Evolutionary conservation across 1,140 invertebrate species (phyloP).

Genomic region (Glossosoma conforme): DNA sequence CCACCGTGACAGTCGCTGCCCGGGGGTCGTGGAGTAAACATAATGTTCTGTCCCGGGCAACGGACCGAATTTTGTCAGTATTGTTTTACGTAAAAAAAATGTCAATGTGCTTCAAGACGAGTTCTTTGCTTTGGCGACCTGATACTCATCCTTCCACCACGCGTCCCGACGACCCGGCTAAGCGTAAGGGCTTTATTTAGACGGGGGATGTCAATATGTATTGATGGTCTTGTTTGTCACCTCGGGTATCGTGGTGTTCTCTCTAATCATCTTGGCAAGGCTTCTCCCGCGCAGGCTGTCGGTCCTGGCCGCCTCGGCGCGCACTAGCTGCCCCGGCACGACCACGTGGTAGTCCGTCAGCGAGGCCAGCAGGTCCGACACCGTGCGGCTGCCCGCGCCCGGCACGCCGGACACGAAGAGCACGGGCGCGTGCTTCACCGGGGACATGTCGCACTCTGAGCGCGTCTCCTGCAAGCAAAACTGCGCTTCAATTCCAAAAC

Average conservation of each 20-base stretch:
- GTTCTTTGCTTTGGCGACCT: too few relatives aligned
- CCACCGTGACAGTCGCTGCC: too few relatives aligned
- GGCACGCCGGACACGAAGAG: conserved; percentile 50
- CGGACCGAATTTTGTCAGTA: too few relatives aligned
- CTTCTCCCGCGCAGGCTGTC: conserved; percentile 7
- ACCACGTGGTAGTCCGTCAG: conserved; percentile 43
- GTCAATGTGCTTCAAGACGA: too few relatives aligned
- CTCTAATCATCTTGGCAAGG: conserved; percentile 7
- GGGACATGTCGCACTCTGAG: conserved; percentile 26
- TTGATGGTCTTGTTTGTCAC: neutral
- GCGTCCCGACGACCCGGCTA: too few relatives aligned
- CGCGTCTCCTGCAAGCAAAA: conserved; percentile 10
- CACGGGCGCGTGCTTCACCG: conserved; percentile 44
- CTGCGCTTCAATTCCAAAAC: too few relatives aligned
- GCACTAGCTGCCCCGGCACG: conserved; percentile 27
- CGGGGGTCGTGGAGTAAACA: too few relatives aligned
- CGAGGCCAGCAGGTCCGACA: conserved; percentile 45
- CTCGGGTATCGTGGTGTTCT: conserved; percentile 13
- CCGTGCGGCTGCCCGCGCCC: conserved; percentile 46
- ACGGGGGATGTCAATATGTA: too few relatives aligned
- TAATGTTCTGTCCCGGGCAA: too few relatives aligned
- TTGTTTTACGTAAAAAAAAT: too few relatives aligned
- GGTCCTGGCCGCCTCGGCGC: conserved; percentile 15
- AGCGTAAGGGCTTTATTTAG: too few relatives aligned
- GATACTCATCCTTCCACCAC: too few relatives aligned